phyloP scores from a whole-genome alignment of 2,888 invertebrate genomes.

The Aproaerema taeniolella region DNA sequence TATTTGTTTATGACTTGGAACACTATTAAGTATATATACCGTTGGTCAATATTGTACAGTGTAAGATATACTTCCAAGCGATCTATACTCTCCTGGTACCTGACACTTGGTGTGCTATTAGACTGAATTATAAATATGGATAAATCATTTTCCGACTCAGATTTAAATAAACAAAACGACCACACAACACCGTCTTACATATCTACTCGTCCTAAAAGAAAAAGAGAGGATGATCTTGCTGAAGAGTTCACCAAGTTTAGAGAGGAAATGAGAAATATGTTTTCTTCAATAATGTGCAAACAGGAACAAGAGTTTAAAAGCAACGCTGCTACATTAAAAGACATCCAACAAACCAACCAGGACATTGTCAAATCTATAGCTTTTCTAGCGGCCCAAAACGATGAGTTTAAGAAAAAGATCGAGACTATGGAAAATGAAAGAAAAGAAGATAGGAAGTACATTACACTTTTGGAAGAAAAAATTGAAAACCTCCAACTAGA shows the following conservation, averaged over 20 bases:
- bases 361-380: not conserved
- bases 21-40: no score
- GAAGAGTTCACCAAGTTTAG: not conserved
- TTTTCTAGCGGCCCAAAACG: not conserved
- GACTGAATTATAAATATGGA: no score
- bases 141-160: not conserved
- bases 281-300: not conserved
- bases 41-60: no score
- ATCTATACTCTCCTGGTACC: no score
- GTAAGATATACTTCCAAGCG: no score
- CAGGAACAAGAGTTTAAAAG: not conserved
- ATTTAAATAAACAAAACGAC: not conserved
- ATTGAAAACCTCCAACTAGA: slow-evolving; percentile 3
- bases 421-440: not conserved
- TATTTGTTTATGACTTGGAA: no score
- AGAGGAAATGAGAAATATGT: not conserved
- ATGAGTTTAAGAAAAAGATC: not conserved
- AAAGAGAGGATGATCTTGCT: not conserved
- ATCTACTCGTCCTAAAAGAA: not conserved
- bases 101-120: no score
- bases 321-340: not conserved
- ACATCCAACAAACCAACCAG: not conserved
- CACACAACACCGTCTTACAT: not conserved
- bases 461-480: slow-evolving; percentile 5
- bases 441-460: slow-evolving; percentile 6